Conservation (phyloP, 2,888 invertebrate genomes). For the Liposcelis brunnea region DNA sequence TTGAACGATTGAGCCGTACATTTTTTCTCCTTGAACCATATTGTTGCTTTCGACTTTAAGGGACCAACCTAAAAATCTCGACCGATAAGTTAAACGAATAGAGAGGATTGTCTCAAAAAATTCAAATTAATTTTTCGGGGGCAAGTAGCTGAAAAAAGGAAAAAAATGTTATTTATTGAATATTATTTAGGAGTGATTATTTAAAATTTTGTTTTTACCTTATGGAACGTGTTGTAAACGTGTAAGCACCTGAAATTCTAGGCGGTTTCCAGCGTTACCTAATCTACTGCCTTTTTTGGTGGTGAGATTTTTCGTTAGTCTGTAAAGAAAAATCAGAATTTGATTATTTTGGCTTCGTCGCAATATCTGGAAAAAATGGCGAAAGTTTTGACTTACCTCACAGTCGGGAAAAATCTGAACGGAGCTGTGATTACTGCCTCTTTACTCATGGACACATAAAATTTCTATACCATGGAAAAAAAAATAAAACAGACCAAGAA, state of each 20-base stretch:
- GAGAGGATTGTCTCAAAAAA: not conserved
- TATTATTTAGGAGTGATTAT: not conserved
- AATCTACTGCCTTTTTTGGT: conserved; percentile 69
- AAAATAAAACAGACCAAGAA: conserved; percentile 17
- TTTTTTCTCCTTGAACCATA: conserved; percentile 12
- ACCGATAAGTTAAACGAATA: not conserved
- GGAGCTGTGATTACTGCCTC: conserved; percentile 9
- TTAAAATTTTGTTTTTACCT: conserved; percentile 22
- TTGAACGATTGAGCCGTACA: not conserved
- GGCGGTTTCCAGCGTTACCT: conserved; percentile 67
- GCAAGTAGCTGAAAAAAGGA: too few relatives aligned
- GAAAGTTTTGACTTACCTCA: conserved; percentile 11
- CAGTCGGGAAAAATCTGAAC: conserved; percentile 11
- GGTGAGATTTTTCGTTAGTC: conserved; percentile 65
- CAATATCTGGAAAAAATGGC: too few relatives aligned
- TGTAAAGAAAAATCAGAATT: conserved; percentile 26
- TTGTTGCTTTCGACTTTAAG: not conserved
- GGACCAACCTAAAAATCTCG: not conserved
- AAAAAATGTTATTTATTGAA: too few relatives aligned
- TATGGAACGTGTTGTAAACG: conserved; percentile 76
- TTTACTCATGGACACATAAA: conserved; percentile 14
- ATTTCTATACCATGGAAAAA: conserved; percentile 12
- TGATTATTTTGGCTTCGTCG: too few relatives aligned
- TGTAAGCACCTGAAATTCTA: conserved; percentile 69
- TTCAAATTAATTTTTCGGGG: not conserved